These are phyloP conservation scores for Heliopora coerulea DNA, from an alignment of 92 coral and sea anemone species.

Conservation along the genomic window DNA sequence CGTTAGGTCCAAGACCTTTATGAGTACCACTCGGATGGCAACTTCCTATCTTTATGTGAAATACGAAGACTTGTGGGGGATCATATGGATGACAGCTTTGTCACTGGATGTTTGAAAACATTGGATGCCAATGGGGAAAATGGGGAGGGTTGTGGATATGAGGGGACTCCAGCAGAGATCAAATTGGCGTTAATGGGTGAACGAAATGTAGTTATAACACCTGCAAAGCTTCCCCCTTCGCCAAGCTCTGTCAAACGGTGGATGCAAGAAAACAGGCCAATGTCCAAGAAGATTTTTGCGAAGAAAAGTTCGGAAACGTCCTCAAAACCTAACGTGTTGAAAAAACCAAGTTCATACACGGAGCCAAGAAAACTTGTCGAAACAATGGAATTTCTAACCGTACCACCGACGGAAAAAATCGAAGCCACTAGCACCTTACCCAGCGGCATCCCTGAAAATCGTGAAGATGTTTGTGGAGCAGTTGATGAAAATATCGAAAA, in stretches of 20 bases:
- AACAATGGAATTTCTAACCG: neutral
- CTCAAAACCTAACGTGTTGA: neutral
- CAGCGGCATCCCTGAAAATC: neutral
- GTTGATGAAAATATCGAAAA: neutral
- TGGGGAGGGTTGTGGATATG: conserved; percentile 44
- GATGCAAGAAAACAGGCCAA: conserved; percentile 26
- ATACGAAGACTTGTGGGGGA: conserved; percentile 8
- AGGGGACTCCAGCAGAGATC: conserved; percentile 61
- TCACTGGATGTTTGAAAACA: conserved; percentile 12
- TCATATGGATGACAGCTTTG: conserved; percentile 27
- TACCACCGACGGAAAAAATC: neutral
- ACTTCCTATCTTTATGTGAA: conserved; percentile 15
- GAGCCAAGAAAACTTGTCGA: neutral
- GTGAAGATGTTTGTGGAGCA: too few species aligned
- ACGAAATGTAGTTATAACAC: conserved; percentile 58
- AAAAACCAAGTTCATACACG: too few species aligned
- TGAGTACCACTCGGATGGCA: conserved; percentile 21
- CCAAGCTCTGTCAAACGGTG: conserved; percentile 60
- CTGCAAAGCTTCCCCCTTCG: conserved; percentile 69
- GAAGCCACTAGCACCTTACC: neutral
- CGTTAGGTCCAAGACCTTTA: conserved; percentile 2
- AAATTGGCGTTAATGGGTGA: conserved; percentile 82
- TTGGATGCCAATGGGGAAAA: conserved; percentile 37
- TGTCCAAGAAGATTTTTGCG: neutral
- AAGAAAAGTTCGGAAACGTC: neutral